Conservation (phyloP, 2,113 vertebrate species). For the Hemibagrus wyckioides region DNA sequence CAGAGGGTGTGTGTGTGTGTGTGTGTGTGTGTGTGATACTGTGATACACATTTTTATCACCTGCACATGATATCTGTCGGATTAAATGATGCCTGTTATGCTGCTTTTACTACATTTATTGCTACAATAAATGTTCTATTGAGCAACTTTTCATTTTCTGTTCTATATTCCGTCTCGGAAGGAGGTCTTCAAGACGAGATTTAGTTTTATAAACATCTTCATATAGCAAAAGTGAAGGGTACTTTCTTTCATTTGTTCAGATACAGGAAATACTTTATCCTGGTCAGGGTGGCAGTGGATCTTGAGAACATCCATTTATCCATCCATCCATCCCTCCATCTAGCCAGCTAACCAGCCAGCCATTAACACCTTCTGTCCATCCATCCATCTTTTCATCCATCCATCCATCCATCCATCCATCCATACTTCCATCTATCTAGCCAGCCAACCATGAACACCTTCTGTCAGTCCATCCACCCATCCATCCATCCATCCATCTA, state of each 20-base stretch:
- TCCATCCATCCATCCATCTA: no score
- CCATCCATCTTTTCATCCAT: not conserved
- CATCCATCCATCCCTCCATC: not conserved
- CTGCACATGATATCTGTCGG: not conserved
- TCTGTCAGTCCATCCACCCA: no score
- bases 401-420: not conserved
- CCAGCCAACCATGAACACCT: no score
- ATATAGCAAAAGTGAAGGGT: not conserved
- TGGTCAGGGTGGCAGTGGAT: not conserved
- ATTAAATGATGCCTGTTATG: not conserved
- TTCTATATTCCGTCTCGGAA: not conserved
- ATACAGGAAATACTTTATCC: not conserved
- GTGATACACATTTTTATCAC: not conserved
- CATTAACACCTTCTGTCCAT: not conserved
- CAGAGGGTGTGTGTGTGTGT: not conserved
- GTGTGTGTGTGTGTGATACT: not conserved
- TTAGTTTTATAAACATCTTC: not conserved
- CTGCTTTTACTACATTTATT: not conserved
- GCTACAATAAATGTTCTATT: not conserved
- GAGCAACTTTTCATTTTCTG: not conserved
- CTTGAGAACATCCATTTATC: not conserved
- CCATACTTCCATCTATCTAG: not conserved
- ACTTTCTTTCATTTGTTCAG: not conserved
- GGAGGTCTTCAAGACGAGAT: not conserved
- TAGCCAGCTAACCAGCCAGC: no score